phyloP scores from a whole-genome alignment of 2,797 vertebrate species.

The Halcyon leucocephala region DNA sequence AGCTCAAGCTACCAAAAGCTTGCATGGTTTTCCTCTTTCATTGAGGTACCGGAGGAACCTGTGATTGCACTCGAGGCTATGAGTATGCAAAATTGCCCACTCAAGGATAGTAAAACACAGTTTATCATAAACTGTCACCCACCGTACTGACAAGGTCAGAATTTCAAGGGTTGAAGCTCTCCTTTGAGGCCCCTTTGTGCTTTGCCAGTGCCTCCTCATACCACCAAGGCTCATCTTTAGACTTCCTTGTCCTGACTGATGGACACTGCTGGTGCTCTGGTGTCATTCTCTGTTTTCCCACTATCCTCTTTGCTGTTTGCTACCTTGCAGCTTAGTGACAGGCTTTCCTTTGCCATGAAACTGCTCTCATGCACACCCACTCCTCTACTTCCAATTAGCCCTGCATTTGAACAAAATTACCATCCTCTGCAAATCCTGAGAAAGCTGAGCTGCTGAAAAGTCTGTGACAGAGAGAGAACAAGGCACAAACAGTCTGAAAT shows the following conservation, averaged over 20 bases:
- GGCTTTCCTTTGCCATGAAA: neutral
- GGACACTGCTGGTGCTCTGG: neutral
- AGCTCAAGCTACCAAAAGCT: neutral
- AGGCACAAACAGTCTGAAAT: neutral
- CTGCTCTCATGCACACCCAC: neutral
- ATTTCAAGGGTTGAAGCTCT: neutral
- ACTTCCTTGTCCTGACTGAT: neutral
- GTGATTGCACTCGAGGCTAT: fast-evolving
- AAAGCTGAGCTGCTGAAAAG: neutral
- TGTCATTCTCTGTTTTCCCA: neutral
- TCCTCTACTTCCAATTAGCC: neutral
- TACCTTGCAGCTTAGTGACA: neutral
- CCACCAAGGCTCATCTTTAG: neutral
- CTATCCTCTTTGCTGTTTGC: neutral
- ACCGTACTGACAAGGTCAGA: neutral
- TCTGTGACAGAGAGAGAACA: neutral
- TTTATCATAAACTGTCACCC: neutral
- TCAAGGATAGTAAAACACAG: neutral
- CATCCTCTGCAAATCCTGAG: neutral
- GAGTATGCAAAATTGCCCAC: neutral
- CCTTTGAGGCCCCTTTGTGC: neutral
- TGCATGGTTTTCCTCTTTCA: neutral
- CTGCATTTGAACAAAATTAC: neutral
- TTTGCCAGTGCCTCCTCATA: neutral
- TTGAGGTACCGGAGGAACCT: neutral